phyloP scores from a whole-genome alignment of 2,113 vertebrate genomes.

The Marmota flaviventris region DNA sequence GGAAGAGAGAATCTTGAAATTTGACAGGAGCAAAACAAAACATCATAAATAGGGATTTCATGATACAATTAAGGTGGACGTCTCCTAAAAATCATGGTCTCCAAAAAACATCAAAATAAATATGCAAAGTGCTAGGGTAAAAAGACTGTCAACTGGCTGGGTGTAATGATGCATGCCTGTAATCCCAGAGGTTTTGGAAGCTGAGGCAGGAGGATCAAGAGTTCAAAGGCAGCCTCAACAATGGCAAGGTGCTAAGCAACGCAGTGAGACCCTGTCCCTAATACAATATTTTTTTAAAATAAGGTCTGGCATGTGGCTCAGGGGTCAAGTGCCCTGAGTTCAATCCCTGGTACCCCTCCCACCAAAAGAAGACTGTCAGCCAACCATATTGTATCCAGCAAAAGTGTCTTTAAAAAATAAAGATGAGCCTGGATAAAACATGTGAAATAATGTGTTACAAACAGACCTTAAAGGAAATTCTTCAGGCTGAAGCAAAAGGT shows the following conservation, averaged over 20 bases:
- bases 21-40: slow-evolving; percentile 2
- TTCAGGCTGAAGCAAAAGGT: not conserved
- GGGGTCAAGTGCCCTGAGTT: too few relatives aligned
- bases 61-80: not conserved
- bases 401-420: not conserved
- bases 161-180: too few relatives aligned
- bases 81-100: not conserved
- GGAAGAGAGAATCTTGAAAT: not conserved
- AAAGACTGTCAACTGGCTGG: not conserved
- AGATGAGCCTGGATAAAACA: not conserved
- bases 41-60: not conserved
- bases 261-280: too few relatives aligned
- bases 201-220: too few relatives aligned
- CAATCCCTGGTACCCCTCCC: too few relatives aligned
- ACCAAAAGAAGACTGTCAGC: not conserved
- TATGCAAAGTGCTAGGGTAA: not conserved
- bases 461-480: not conserved
- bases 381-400: not conserved
- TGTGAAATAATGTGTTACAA: not conserved
- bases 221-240: too few relatives aligned
- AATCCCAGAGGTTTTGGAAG: too few relatives aligned
- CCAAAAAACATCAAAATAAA: not conserved
- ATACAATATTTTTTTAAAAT: too few relatives aligned
- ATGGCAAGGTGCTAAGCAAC: too few relatives aligned
- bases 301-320: too few relatives aligned